Evolutionary conservation across 2,797 vertebrate genomes (phyloP).

Genomic region (Chaenodraco wilsoni): DNA sequence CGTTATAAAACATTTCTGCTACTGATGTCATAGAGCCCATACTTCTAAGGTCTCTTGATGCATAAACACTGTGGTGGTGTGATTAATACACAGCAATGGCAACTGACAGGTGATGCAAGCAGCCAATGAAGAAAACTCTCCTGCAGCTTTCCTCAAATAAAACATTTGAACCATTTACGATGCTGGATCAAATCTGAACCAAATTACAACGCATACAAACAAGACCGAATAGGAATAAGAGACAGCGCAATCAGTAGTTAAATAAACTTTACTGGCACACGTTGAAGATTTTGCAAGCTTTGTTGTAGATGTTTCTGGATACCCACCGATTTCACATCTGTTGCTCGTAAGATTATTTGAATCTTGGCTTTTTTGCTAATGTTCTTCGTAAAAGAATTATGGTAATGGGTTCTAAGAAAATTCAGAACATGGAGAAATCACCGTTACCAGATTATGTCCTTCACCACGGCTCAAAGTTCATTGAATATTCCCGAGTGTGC

Average conservation of each 20-base stretch:
- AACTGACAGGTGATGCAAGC: slow-evolving; percentile 71
- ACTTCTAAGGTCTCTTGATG: slow-evolving; percentile 52
- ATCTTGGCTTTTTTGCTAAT: slow-evolving; percentile 63
- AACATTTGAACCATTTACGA: slow-evolving; percentile 40
- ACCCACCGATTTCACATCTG: slow-evolving; percentile 74
- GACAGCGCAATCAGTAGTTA: slow-evolving; percentile 41
- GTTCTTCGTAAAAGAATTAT: slow-evolving; percentile 74
- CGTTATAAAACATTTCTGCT: slow-evolving; percentile 65
- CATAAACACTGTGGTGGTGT: slow-evolving; percentile 52
- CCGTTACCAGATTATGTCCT: slow-evolving; percentile 67
- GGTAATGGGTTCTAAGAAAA: slow-evolving; percentile 77
- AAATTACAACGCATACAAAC: slow-evolving; percentile 39
- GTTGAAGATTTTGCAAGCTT: slow-evolving; percentile 30
- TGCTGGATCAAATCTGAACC: slow-evolving; percentile 30
- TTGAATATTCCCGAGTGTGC: slow-evolving; percentile 27
- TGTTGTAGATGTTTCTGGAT: slow-evolving; percentile 61
- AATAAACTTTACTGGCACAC: slow-evolving; percentile 48
- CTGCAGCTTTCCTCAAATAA: slow-evolving; percentile 34
- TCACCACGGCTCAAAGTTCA: slow-evolving; percentile 56
- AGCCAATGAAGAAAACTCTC: slow-evolving; percentile 56
- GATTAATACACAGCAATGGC: slow-evolving; percentile 56
- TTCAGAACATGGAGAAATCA: slow-evolving; percentile 47
- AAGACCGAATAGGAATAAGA: slow-evolving; percentile 31
- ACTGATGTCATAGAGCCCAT: slow-evolving; percentile 71
- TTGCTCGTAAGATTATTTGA: slow-evolving; percentile 71